A percentile compares a stretch with the other conserved stretches of the same genome.
phyloP scores from a whole-genome alignment of 2,888 invertebrate species.

The Copidosoma aretas region DNA sequence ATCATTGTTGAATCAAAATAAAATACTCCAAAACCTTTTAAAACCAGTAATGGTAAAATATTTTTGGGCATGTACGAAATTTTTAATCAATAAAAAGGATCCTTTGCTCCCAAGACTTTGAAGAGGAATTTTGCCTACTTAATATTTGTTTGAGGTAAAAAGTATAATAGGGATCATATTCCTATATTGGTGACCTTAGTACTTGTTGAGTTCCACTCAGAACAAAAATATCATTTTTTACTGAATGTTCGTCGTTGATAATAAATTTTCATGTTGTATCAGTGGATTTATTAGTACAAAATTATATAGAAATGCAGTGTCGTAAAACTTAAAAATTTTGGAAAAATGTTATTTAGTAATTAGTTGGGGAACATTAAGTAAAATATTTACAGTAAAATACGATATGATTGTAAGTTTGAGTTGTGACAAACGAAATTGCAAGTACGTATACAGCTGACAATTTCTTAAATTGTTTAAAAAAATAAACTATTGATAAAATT shows the following conservation, averaged over 20 bases:
- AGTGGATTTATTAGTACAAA: slow-evolving; percentile 26
- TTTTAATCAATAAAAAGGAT: too few species aligned
- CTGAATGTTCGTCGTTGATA: neutral
- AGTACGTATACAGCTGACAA: slow-evolving; percentile 27
- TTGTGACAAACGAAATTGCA: slow-evolving; percentile 24
- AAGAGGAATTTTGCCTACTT: slow-evolving; percentile 11
- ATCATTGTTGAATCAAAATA: slow-evolving; percentile 26
- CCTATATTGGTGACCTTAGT: slow-evolving; percentile 17
- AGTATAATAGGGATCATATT: neutral
- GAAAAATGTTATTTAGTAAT: slow-evolving; percentile 5
- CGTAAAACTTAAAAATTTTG: slow-evolving; percentile 14
- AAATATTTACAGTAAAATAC: slow-evolving; percentile 8
- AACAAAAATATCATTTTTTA: slow-evolving; percentile 20
- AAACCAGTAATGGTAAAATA: too few species aligned
- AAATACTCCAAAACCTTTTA: slow-evolving; percentile 8
- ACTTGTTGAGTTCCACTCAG: neutral
- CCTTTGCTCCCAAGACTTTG: too few species aligned
- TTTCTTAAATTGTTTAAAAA: slow-evolving; percentile 33
- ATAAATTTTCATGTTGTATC: slow-evolving; percentile 8
- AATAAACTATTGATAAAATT: slow-evolving; percentile 33
- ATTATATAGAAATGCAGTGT: slow-evolving; percentile 5
- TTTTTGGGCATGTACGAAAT: too few species aligned
- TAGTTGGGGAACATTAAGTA: slow-evolving; percentile 20
- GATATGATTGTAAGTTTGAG: slow-evolving; percentile 8
- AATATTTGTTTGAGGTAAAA: slow-evolving; percentile 24